Conservation (phyloP, 2,113 vertebrate species). For the Lagopus leucura region DNA sequence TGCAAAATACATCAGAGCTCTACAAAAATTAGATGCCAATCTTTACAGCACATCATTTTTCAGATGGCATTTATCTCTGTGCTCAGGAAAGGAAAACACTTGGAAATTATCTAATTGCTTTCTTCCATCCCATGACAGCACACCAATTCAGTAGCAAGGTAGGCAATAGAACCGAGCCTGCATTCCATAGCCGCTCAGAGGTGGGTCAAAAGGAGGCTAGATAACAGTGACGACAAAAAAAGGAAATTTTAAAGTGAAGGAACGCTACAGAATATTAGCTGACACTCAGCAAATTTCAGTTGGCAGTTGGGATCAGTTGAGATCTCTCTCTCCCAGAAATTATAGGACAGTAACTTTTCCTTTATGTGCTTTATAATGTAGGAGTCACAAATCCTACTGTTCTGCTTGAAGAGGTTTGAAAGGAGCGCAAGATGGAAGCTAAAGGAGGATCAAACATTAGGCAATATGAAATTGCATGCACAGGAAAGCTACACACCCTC, state of each 20-base stretch:
- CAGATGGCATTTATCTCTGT: neutral
- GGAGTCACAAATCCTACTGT: neutral
- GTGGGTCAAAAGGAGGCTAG: neutral
- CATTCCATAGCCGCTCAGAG: neutral
- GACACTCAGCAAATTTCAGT: neutral
- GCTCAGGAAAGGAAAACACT: neutral
- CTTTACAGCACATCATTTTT: neutral
- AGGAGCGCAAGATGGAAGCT: neutral
- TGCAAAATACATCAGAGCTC: neutral
- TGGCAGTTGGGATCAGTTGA: neutral
- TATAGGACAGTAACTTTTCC: neutral
- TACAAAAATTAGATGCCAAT: neutral
- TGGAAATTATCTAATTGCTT: fast-evolving
- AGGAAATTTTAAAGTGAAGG: neutral
- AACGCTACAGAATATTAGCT: neutral
- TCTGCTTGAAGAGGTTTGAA: neutral
- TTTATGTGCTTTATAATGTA: neutral
- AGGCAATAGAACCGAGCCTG: neutral
- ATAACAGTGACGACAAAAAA: neutral
- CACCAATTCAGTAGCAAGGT: neutral
- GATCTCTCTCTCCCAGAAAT: neutral
- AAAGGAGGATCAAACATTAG: neutral
- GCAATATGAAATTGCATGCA: neutral
- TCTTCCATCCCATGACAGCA: neutral
- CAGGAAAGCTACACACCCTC: neutral